Evolutionary conservation across 2,888 invertebrate genomes (phyloP).

Genomic region (Epirrhoe alternata): DNA sequence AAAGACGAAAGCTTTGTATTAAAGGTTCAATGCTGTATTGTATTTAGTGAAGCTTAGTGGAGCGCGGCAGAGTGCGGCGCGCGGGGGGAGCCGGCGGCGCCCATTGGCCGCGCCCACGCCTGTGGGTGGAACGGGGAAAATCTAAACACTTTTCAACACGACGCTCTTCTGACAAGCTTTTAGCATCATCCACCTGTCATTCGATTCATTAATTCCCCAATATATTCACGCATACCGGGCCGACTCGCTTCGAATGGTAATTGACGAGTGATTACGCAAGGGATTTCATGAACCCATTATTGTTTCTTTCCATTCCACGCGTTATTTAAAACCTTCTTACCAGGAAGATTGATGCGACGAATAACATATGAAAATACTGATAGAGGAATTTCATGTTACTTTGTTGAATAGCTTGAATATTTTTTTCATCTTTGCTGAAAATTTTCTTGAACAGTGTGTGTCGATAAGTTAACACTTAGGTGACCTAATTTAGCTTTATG

Average conservation of each 20-base stretch:
- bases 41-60: conserved; percentile 57
- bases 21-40: conserved; percentile 50
- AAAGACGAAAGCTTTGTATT: conserved; percentile 42
- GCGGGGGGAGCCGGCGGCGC: conserved; percentile 62
- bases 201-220: conserved; percentile 60
- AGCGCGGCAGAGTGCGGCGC: conserved; percentile 53
- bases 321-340: conserved; percentile 22
- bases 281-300: conserved; percentile 53
- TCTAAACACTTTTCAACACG: conserved; percentile 67
- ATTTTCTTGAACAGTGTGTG: not conserved
- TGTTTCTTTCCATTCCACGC: conserved; percentile 27
- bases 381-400: not conserved
- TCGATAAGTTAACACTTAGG: not conserved
- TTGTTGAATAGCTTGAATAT: not conserved
- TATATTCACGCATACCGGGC: conserved; percentile 52
- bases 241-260: conserved; percentile 56
- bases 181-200: conserved; percentile 75
- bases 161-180: conserved; percentile 77
- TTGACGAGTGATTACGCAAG: conserved; percentile 66
- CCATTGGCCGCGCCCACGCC: conserved; percentile 79
- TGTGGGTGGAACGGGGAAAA: conserved; percentile 76
- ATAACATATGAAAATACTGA: not conserved
- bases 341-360: conserved; percentile 30
- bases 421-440: not conserved
- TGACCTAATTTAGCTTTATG: too few relatives aligned